Evolutionary conservation across 2,888 invertebrate genomes (phyloP), one percentile per base, ranked within the genome.

Genomic region (Yponomeuta plumbellus): DNA sequence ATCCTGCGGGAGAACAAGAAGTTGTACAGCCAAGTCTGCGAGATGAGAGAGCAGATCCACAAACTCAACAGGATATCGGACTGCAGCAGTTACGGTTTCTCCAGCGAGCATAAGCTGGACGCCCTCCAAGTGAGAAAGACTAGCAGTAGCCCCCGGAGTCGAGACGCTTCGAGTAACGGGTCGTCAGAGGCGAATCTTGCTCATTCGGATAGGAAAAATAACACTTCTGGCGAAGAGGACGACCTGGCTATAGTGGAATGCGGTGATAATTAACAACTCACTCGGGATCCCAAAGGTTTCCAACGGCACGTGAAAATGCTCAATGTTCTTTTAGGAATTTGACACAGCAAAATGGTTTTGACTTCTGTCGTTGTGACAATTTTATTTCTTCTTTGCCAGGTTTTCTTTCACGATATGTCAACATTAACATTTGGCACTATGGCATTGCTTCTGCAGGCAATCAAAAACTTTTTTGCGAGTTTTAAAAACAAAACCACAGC

Each of bases 1-100:
- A 91, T 98, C 71, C 95, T 98, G 77, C 91, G 98, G 56, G 98
- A 98, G 74, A 98, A 97, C 79, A 98, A 98, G 78, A 96, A 97
- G 78, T 80, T 98, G 1, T 91, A 91, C 64, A 77, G 86, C 2
- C 91, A 91, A 78, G 89, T 91, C 1, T 90, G 89, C 61, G 90
- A 91, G 68, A 69, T 91, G 10, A 79, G 90, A 64, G 91, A 91
- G 68, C 90, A 90, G 69, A 91, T 91, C 73, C 90, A 91, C 62
- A 89, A 89, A 70, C 66, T 91, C 13, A 91, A 90, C 70, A 79
- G 91, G 74, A 85, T 90, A 76, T 90, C 91, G 0, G 91, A 91
- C 61, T 85, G 88, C 0, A 86, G 84, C 65, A 80, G 83, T 0
- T 89, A 88, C 58, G 78, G 76, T 1, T 71, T 76, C 5, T 74